Conservation (phyloP, 2,888 invertebrate species). For the Amphipoea oculea region DNA sequence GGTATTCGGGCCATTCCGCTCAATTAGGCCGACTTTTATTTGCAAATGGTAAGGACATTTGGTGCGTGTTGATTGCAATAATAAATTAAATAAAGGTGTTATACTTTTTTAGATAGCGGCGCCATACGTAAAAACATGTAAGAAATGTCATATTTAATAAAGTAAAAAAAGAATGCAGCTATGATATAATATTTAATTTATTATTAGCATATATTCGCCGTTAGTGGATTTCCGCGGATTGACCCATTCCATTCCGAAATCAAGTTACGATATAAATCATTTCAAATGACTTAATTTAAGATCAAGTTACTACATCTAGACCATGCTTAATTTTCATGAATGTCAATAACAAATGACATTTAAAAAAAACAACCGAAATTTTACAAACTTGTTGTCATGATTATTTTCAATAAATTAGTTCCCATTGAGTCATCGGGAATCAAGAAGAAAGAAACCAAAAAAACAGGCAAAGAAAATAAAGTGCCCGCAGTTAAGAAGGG, state of each 20-base stretch:
- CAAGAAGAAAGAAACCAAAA: conserved; percentile 87
- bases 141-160: too few relatives aligned
- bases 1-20: too few relatives aligned
- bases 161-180: too few relatives aligned
- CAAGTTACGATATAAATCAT: conserved; percentile 10
- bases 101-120: too few relatives aligned
- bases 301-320: neutral
- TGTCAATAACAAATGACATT: neutral
- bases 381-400: conserved; percentile 19
- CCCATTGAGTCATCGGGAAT: conserved; percentile 76
- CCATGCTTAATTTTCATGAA: neutral
- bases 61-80: too few relatives aligned
- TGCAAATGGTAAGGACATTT: too few relatives aligned
- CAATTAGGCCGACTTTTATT: too few relatives aligned
- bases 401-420: conserved; percentile 74
- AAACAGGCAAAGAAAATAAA: conserved; percentile 85
- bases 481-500: conserved; percentile 83
- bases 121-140: too few relatives aligned
- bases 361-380: conserved; percentile 4
- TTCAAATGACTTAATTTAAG: conserved; percentile 20
- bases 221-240: too few relatives aligned
- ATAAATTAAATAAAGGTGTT: too few relatives aligned
- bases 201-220: too few relatives aligned
- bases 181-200: too few relatives aligned
- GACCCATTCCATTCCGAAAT: neutral